Base-by-base conservation (phyloP, 2,888 invertebrate genomes). In the Schizaphis graminum region DNA sequence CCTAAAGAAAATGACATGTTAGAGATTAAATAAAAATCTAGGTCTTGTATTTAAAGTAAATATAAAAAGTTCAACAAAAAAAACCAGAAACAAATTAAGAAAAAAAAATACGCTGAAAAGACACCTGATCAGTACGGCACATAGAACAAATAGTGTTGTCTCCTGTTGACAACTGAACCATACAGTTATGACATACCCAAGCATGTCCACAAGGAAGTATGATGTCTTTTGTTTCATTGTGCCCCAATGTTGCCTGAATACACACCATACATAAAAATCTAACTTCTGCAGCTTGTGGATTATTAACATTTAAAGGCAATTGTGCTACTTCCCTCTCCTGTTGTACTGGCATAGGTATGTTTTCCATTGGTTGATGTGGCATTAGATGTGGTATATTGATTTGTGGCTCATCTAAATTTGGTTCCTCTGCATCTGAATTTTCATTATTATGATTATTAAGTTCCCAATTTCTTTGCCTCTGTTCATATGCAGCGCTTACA, bases 391-490 rank as follows among this genome's bases (percentile, higher is more conserved):
- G n/a, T n/a, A n/a, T n/a, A n/a, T n/a, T n/a, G n/a, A n/a, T n/a
- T n/a, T n/a, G n/a, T n/a, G n/a, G 77, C 13, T 85, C 84, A 85
- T 85, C 84, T 77, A 16, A 3, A 77, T 41, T 85, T 41, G 77
- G n/a, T 41, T 85, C 84, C 8, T 41, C 21, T 24, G 35, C 21
- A 35, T 41, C 41, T 85, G 21, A 44, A 26, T 44, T 8, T 21
- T 85, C 41, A 86, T 28, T 24, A 44, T 44, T 86, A 85, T 5
- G 21, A 44, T 44, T 44, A 44, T 44, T 44, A 44, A 44, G 44
- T 44, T 26, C 87, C 87, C 87, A 87, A 53, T 53, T 87, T 35
- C 87, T 13, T 87, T 53, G 87, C 21, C 87, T 87, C 24, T 87
- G 87, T n/a, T 87, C 87, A 53, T 87, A 53, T n/a, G n/a, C 87